Evolutionary conservation across 2,888 invertebrate species (phyloP).

Genomic region (Bruchidius siliquastri): DNA sequence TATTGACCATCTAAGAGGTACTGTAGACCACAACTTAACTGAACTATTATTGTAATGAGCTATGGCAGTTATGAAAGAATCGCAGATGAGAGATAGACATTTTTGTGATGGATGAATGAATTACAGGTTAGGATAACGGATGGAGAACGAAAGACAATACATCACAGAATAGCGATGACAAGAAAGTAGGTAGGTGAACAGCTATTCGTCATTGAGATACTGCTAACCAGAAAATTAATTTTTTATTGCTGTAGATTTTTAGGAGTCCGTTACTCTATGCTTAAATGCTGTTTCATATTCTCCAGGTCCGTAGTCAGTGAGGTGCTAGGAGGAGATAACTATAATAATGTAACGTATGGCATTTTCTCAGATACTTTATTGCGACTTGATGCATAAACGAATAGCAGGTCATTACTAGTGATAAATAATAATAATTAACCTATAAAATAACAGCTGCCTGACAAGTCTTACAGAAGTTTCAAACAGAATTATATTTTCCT

Average conservation of each 20-base stretch:
- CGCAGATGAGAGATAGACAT: background rate
- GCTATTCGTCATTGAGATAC: background rate
- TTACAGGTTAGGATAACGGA: background rate
- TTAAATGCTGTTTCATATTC: background rate
- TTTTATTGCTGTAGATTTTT: background rate
- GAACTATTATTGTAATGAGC: background rate
- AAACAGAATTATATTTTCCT: no score
- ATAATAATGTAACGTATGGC: no score
- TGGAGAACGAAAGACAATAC: background rate
- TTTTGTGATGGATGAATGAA: background rate
- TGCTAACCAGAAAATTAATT: background rate
- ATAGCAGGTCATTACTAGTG: no score
- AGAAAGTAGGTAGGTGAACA: background rate
- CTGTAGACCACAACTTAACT: background rate
- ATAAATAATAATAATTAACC: no score
- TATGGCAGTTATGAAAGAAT: background rate
- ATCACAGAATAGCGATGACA: background rate
- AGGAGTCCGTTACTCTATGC: background rate
- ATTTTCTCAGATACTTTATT: no score
- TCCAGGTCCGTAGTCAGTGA: background rate
- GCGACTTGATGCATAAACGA: no score
- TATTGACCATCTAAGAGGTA: background rate
- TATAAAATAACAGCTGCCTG: no score
- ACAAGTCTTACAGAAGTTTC: no score
- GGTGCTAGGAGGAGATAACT: background rate